Evolutionary conservation across 92 coral and sea anemone genomes (phyloP).

Genomic region (Chrysogorgia sp.): DNA sequence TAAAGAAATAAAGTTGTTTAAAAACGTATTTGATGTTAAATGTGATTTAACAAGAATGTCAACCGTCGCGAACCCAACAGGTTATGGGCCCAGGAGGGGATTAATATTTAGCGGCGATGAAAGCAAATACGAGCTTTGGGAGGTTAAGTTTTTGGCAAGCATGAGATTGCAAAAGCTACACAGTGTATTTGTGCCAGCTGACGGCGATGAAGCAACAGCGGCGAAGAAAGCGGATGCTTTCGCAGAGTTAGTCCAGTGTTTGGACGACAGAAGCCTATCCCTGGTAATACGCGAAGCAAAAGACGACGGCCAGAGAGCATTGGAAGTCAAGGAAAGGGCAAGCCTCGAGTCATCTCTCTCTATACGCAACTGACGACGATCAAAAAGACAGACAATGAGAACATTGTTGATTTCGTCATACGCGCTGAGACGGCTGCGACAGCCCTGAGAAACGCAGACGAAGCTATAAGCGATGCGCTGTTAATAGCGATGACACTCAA

Average conservation of each 20-base stretch:
- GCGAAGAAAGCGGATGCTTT: too few species aligned
- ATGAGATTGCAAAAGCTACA: constrained; percentile 44
- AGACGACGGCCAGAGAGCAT: constrained; percentile 47
- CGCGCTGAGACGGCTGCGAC: constrained; percentile 57
- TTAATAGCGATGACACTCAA: constrained; percentile 51
- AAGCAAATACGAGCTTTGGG: constrained; percentile 59
- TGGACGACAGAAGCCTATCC: constrained; percentile 54
- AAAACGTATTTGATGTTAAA: too few species aligned
- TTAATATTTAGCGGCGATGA: constrained; percentile 57
- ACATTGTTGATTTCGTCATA: constrained; percentile 45
- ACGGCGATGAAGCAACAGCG: too few species aligned
- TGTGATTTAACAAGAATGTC: too few species aligned
- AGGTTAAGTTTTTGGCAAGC: constrained; percentile 53
- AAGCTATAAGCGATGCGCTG: constrained; percentile 41
- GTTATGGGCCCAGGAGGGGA: constrained; percentile 65
- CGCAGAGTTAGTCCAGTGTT: constrained; percentile 58
- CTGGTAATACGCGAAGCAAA: constrained; percentile 47
- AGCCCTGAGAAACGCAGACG: constrained; percentile 49
- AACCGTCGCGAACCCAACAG: constrained; percentile 38
- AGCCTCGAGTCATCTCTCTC: constrained; percentile 14
- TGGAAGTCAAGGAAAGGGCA: constrained; percentile 23
- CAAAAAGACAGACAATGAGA: constrained; percentile 35
- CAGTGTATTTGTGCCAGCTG: too few species aligned
- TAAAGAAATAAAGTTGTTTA: too few species aligned
- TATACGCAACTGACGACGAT: constrained; percentile 52